These are phyloP conservation scores for Columbina picui DNA, from an alignment of 2,113 vertebrate species.

Conservation along the genomic window DNA sequence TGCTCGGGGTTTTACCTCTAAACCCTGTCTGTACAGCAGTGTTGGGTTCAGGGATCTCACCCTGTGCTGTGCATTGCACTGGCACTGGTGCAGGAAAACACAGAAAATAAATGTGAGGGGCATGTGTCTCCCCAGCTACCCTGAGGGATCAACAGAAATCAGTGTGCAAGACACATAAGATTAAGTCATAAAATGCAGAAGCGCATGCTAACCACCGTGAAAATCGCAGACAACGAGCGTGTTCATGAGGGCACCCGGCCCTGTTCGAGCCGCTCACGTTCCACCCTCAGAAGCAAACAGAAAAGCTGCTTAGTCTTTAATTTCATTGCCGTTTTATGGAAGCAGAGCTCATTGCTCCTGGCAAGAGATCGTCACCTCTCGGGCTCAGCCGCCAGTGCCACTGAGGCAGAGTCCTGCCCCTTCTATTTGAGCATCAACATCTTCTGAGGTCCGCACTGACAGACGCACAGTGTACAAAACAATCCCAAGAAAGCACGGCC, in stretches of 20 bases:
- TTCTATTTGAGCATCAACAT: neutral
- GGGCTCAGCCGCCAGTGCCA: neutral
- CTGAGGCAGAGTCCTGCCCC: neutral
- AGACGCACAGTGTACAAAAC: neutral
- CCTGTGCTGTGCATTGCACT: fast-evolving
- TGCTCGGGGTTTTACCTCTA: neutral
- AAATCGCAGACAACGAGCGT: neutral
- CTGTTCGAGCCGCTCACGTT: fast-evolving
- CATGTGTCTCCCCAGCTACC: fast-evolving
- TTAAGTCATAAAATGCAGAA: neutral
- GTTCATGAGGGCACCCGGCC: fast-evolving
- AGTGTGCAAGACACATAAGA: neutral
- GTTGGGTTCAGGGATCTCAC: neutral
- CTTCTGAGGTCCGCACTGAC: fast-evolving
- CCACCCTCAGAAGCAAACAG: neutral
- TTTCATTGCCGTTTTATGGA: neutral
- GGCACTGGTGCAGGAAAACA: neutral
- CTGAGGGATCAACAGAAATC: neutral
- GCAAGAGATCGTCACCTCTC: fast-evolving
- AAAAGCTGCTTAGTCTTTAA: neutral
- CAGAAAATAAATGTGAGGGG: neutral
- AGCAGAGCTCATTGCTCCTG: neutral
- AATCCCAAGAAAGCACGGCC: neutral
- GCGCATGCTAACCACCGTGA: fast-evolving
- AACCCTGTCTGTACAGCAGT: fast-evolving